Evolutionary conservation across 2,888 invertebrate species (phyloP).

Genomic region (Ectemnius cavifrons): DNA sequence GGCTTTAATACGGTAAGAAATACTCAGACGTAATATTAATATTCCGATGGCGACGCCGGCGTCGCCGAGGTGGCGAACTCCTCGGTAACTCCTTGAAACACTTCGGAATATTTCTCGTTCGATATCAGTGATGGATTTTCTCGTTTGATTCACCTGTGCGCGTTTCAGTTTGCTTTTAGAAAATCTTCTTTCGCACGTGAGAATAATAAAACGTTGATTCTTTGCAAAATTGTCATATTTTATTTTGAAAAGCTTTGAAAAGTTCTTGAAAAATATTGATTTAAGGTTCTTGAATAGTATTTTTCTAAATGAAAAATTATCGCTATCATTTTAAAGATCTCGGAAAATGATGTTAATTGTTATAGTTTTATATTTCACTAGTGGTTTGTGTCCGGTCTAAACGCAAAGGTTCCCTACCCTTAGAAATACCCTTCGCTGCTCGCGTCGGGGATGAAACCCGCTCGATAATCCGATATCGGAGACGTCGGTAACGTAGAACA

Average conservation of each 20-base stretch:
- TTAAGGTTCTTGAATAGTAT: too few relatives aligned
- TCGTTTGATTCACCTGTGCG: neutral
- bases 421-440: slow-evolving; percentile 16
- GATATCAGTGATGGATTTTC: neutral
- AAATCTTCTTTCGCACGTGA: too few relatives aligned
- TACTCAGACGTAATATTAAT: slow-evolving; percentile 25
- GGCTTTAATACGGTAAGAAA: neutral
- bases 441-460: neutral
- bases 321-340: too few relatives aligned
- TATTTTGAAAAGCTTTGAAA: too few relatives aligned
- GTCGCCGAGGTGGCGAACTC: neutral
- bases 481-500: slow-evolving; percentile 39
- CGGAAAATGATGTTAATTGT: too few relatives aligned
- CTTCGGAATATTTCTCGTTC: slow-evolving; percentile 2
- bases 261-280: too few relatives aligned
- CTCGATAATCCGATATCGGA: slow-evolving; percentile 25
- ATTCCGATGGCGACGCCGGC: slow-evolving; percentile 16
- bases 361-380: too few relatives aligned
- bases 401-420: neutral
- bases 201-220: too few relatives aligned
- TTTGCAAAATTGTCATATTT: too few relatives aligned
- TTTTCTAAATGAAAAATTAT: too few relatives aligned
- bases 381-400: too few relatives aligned
- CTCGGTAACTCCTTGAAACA: neutral
- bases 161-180: too few relatives aligned